Evolutionary conservation across 2,113 vertebrate genomes (phyloP).

Genomic region (Labeo catla): DNA sequence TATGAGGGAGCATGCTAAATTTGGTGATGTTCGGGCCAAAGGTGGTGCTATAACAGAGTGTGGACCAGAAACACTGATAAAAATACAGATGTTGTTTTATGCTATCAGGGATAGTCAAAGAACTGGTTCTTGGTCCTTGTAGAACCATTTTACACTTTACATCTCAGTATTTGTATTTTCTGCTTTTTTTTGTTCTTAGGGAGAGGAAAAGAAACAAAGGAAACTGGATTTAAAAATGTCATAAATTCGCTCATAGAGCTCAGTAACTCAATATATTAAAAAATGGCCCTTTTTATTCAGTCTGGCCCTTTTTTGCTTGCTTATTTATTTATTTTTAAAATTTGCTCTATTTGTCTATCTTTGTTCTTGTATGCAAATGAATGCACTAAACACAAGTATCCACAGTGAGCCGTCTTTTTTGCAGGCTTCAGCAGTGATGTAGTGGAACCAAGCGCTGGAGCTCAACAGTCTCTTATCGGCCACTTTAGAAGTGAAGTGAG

Average conservation of each 20-base stretch:
- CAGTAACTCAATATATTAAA: neutral
- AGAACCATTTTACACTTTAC: neutral
- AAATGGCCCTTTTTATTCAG: neutral
- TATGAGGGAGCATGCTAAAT: neutral
- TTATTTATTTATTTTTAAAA: neutral
- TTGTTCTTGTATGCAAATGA: neutral
- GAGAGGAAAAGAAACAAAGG: neutral
- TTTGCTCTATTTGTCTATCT: neutral
- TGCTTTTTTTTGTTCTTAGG: neutral
- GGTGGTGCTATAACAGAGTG: neutral
- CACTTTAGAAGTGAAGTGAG: constrained; percentile 30
- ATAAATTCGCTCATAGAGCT: neutral
- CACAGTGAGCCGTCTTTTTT: neutral
- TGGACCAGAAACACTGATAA: neutral
- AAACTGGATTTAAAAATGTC: neutral
- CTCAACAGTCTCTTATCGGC: constrained; percentile 5
- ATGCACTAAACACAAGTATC: neutral
- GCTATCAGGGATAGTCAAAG: neutral
- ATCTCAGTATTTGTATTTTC: neutral
- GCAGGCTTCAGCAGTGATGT: neutral
- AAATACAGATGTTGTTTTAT: neutral
- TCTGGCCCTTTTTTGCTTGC: neutral
- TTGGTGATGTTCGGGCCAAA: neutral
- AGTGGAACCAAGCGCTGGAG: neutral
- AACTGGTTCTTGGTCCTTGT: neutral